phyloP scores from a whole-genome alignment of 2,888 invertebrate species.

The Hoplodrina ambigua region DNA sequence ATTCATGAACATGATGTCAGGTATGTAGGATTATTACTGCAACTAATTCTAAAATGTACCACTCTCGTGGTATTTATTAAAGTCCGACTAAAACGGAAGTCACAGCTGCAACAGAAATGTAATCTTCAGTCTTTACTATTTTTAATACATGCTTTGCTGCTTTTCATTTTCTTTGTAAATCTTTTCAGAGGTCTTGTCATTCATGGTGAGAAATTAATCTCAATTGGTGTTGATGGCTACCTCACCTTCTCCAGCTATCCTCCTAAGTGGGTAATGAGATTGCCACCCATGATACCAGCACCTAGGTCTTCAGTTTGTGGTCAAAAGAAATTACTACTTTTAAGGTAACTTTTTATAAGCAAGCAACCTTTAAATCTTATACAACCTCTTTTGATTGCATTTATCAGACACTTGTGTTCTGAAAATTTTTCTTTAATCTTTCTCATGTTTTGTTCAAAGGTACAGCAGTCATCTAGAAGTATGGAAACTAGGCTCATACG shows the following conservation, averaged over 20 bases:
- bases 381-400: not conserved
- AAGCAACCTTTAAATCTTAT: not conserved
- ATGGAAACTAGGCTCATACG: slow-evolving; percentile 90
- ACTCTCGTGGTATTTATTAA: too few species aligned
- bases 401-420: not conserved
- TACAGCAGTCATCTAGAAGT: slow-evolving; percentile 89
- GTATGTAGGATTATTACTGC: slow-evolving; percentile 73
- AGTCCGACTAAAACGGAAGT: too few species aligned
- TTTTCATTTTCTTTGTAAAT: not conserved
- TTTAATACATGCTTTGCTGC: not conserved
- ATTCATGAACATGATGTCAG: slow-evolving; percentile 97
- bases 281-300: slow-evolving; percentile 93
- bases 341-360: slow-evolving; percentile 79
- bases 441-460: slow-evolving; percentile 62
- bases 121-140: too few species aligned
- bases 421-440: not conserved
- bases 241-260: slow-evolving; percentile 93
- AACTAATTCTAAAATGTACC: too few species aligned
- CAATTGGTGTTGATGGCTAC: slow-evolving; percentile 95
- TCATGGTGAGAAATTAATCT: slow-evolving; percentile 92
- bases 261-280: slow-evolving; percentile 92
- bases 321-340: slow-evolving; percentile 89
- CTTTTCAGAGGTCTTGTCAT: slow-evolving; percentile 91
- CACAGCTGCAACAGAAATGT: too few species aligned
- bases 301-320: slow-evolving; percentile 90